Evolutionary conservation across 2,888 invertebrate genomes (phyloP).

Genomic region (Cyclophora punctaria): DNA sequence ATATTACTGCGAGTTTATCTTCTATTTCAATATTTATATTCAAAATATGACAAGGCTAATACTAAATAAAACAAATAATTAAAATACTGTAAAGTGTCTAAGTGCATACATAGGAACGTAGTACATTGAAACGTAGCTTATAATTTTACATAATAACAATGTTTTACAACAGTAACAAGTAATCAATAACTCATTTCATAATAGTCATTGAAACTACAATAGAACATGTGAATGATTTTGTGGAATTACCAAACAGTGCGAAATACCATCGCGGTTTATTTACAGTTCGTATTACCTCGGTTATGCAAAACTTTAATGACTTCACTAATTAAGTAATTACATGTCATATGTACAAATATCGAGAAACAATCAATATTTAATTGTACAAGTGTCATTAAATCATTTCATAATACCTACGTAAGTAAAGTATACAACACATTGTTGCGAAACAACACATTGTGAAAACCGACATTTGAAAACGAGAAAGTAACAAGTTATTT

Average conservation of each 20-base stretch:
- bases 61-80: too few relatives aligned
- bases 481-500: slow-evolving; percentile 1
- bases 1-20: too few relatives aligned
- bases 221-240: slow-evolving; percentile 21
- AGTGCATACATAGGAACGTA: too few relatives aligned
- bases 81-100: too few relatives aligned
- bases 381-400: too few relatives aligned
- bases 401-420: too few relatives aligned
- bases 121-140: too few relatives aligned
- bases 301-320: slow-evolving; percentile 31
- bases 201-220: slow-evolving; percentile 21
- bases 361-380: not conserved
- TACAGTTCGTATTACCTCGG: slow-evolving; percentile 19
- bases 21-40: too few relatives aligned
- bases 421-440: too few relatives aligned
- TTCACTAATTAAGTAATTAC: slow-evolving; percentile 34
- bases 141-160: not conserved
- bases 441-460: too few relatives aligned
- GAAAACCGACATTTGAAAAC: too few relatives aligned
- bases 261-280: slow-evolving; percentile 26
- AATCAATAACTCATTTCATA: slow-evolving; percentile 10
- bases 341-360: slow-evolving; percentile 11
- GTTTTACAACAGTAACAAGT: slow-evolving; percentile 6
- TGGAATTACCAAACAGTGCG: slow-evolving; percentile 28
- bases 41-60: too few relatives aligned